phyloP scores from a whole-genome alignment of 2,113 vertebrate genomes.

The Camarhynchus parvulus region DNA sequence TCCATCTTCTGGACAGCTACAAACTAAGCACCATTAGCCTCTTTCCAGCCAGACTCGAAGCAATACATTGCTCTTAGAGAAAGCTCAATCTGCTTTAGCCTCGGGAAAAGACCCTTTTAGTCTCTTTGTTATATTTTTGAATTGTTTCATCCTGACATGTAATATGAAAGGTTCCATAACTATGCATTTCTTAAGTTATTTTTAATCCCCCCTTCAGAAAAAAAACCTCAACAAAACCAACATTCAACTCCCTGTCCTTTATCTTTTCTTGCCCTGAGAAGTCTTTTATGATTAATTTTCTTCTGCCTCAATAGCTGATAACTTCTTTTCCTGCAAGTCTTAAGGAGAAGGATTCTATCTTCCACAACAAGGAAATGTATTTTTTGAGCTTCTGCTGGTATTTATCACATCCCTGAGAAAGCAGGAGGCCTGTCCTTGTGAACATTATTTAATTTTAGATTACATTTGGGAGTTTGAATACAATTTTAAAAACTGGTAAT shows the following conservation, averaged over 20 bases:
- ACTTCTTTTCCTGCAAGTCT: constrained; percentile 42
- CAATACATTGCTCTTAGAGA: background rate
- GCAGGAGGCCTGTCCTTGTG: background rate
- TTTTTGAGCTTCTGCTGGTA: constrained; percentile 6
- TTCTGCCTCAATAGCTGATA: constrained; percentile 29
- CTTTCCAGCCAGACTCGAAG: background rate
- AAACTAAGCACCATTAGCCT: constrained; percentile 29
- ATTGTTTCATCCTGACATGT: background rate
- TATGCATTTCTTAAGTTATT: background rate
- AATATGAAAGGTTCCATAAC: constrained; percentile 1
- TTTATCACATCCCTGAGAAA: constrained; percentile 20
- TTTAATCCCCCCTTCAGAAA: background rate
- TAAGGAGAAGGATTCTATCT: constrained; percentile 8
- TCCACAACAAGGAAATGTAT: background rate
- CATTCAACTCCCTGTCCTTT: background rate
- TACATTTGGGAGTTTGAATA: background rate
- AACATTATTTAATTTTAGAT: background rate
- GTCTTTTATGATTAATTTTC: constrained; percentile 41
- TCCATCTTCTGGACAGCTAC: constrained; percentile 36
- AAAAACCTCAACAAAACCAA: background rate
- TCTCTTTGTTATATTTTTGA: constrained; percentile 11
- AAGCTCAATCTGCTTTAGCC: constrained; percentile 41
- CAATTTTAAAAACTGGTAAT: background rate
- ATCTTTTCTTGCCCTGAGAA: background rate
- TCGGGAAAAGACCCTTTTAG: constrained; percentile 18